These are phyloP conservation scores for Heliconius aoede DNA, from an alignment of 2,888 invertebrate species.

Conservation along the genomic window DNA sequence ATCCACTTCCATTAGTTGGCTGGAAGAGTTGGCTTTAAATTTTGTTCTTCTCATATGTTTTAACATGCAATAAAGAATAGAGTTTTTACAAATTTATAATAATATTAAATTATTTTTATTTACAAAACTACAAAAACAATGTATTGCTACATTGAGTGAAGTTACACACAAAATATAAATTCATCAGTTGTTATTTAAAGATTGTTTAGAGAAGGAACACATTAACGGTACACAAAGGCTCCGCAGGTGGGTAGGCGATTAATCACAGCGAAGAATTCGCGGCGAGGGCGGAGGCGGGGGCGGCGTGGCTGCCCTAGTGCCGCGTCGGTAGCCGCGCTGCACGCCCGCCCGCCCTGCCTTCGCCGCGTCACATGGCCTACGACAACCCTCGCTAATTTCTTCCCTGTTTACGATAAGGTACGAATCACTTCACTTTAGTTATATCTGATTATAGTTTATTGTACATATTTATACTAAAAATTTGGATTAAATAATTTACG, in stretches of 20 bases:
- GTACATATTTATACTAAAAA: not conserved
- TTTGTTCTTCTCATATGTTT: too few relatives aligned
- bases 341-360: slow-evolving; percentile 57
- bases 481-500: too few relatives aligned
- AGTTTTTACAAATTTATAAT: not conserved
- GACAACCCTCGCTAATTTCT: slow-evolving; percentile 32
- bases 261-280: slow-evolving; percentile 75
- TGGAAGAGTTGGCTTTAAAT: too few relatives aligned
- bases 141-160: slow-evolving; percentile 27
- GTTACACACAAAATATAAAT: slow-evolving; percentile 28
- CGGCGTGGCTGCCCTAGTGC: slow-evolving; percentile 75
- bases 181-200: slow-evolving; percentile 46
- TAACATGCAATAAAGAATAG: too few relatives aligned
- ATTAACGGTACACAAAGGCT: slow-evolving; percentile 69
- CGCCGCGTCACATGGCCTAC: slow-evolving; percentile 42
- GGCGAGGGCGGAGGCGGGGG: slow-evolving; percentile 52
- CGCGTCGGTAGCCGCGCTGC: slow-evolving; percentile 70
- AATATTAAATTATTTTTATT: not conserved
- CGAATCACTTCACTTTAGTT: slow-evolving; percentile 27
- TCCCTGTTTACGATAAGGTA: slow-evolving; percentile 40
- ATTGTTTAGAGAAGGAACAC: slow-evolving; percentile 57
- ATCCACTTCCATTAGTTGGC: too few relatives aligned
- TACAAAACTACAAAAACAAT: not conserved
- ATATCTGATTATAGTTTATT: not conserved
- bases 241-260: slow-evolving; percentile 81